Base-by-base conservation (phyloP, 2,113 vertebrate genomes). In the Hippoglossus stenolepis region DNA sequence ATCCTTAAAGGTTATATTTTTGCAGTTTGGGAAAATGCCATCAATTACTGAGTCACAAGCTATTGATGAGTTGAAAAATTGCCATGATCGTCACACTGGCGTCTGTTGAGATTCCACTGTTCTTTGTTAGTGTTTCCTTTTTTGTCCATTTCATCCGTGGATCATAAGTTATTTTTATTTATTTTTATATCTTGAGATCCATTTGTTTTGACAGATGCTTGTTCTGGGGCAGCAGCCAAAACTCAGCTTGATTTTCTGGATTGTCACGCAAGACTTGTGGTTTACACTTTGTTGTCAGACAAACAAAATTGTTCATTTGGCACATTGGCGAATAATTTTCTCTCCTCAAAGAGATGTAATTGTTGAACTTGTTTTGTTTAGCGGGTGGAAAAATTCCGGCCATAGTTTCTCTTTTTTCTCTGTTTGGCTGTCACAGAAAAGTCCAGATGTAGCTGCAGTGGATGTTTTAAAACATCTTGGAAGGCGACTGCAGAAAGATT, bases 131-230 rank as follows among this genome's bases (percentile, higher is more conserved):
- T 24, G 14, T 65, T 69, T n/a, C 1, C 84, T 79, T 24, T 24
- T 40, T 83, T 47, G 23, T 40, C 35, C 73, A 84, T 60, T 85
- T 79, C 64, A 83, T 84, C 87, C 74, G 54, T 78, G 84, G 84
- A 92, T 91, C 87, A 84, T 78, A 87, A 86, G 73, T 82, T 83
- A 66, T 73, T 89, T 31, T 82, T 62, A 38, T 38, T 38, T 38
- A 38, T 62, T 38, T 88, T 87, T 88, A 79, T 92, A 88, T 87
- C 85, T 87, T 38, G 67, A 89, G 86, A 90, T 85, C 84, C 90
- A 89, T 94, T 94, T 93, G 92, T 93, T 94, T 92, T 94, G 93
- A 94, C 94, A 95, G 93, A 94, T 93, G 94, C 93, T 93, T 85
- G 86, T 94, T 94, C 91, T 94, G 91, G 93, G 93, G 93, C 86